Evolutionary conservation across 1,140 invertebrate species (phyloP).

Genomic region (Eriosoma lanigerum): DNA sequence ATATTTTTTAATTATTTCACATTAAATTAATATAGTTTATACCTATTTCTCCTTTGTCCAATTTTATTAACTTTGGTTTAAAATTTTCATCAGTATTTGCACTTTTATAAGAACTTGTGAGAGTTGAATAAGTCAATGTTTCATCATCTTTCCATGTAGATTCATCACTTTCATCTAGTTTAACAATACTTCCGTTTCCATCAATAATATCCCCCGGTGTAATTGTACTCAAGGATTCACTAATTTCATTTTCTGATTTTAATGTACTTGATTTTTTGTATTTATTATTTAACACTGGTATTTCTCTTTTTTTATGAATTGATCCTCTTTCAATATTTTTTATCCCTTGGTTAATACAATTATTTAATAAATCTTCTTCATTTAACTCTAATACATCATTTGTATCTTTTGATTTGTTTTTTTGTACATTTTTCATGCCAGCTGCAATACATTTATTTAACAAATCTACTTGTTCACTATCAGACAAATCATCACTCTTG

Average conservation of each 20-base stretch:
- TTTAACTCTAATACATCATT: neutral
- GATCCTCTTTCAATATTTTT: constrained; percentile 23
- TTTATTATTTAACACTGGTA: constrained; percentile 45
- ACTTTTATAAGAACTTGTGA: constrained; percentile 25
- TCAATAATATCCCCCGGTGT: neutral
- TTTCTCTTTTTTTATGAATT: constrained; percentile 33
- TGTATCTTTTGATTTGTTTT: constrained; percentile 8
- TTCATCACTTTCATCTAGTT: constrained; percentile 33
- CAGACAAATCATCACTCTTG: constrained; percentile 19
- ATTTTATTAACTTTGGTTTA: constrained; percentile 30
- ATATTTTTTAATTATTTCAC: constrained; percentile 64
- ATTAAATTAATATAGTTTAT: constrained; percentile 64
- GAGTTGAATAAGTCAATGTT: constrained; percentile 36
- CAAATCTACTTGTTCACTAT: constrained; percentile 56
- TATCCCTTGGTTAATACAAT: constrained; percentile 42
- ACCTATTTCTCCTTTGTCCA: constrained; percentile 41
- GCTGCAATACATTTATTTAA: constrained; percentile 52
- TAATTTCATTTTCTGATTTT: constrained; percentile 37
- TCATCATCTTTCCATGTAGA: constrained; percentile 44
- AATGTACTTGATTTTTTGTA: constrained; percentile 4
- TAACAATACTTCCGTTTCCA: neutral
- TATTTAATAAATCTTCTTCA: constrained; percentile 40
- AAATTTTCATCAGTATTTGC: constrained; percentile 2
- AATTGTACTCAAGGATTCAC: constrained; percentile 34
- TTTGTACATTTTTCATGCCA: constrained; percentile 49